Evolutionary conservation across 2,888 invertebrate species (phyloP), one percentile per base, ranked within the genome.

Genomic region (Ennomos quercinarius): DNA sequence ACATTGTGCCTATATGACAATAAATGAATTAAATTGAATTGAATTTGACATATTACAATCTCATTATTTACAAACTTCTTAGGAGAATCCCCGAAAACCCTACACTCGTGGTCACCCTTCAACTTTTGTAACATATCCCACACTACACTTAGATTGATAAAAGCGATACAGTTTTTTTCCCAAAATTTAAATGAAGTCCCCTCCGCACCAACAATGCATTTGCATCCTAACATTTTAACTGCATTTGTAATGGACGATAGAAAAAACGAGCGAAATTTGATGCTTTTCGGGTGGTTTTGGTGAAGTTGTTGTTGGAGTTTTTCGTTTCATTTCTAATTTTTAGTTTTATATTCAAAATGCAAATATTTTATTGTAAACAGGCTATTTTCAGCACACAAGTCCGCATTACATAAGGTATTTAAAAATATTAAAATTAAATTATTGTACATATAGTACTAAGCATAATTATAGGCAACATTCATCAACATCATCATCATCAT

Each of bases 131-230:
- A 80, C 63, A 64, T 66, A 61, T 67, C 73, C 63, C 83, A 87
- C 87, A 89, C 87, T 89, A 78, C 69, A 76, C 68, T 46, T 44
- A 74, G 77, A 83, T 83, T 81, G 84, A 87, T 89, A 87, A 87
- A 88, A 86, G 84, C 91, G 91, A 87, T 91, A 91, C 88, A 89
- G 83, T 89, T 90, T 89, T 84, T 87, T 89, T 83, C 80, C 71
- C 77, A 79, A 89, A 91, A 89, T 91, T 91, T 91, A 86, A 91
- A 91, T 89, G 87, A 85, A 80, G 73, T 83, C 85, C 89, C 89
- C 86, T 71, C 64, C 34, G 63, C 74, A 79, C 78, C 76, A 85
- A 84, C 81, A 83, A 77, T 76, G 68, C 80, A 91, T 91, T 90
- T 91, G 90, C 91, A 90, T 90, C 71, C 68, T 76, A 77, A 78